These are phyloP conservation scores for Keiferia lycopersicella DNA, from an alignment of 2,888 invertebrate species.

Conservation along the genomic window DNA sequence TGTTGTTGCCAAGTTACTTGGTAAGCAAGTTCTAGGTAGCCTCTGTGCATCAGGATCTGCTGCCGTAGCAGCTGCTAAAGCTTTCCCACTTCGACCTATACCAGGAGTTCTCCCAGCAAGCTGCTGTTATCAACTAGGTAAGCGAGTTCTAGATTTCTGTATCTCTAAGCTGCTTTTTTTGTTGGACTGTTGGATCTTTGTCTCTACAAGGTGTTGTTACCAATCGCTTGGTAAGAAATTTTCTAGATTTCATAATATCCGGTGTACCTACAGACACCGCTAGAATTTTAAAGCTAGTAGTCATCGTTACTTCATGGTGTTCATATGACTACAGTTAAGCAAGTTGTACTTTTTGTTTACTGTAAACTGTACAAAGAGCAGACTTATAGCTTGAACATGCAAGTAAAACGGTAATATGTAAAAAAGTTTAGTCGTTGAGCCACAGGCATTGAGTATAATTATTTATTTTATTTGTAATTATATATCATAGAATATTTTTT, in stretches of 20 bases:
- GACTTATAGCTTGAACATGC: too few relatives aligned
- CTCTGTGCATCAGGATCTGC: conserved; percentile 55
- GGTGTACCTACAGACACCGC: too few relatives aligned
- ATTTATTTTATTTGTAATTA: conserved; percentile 1
- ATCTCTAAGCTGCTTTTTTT: too few relatives aligned
- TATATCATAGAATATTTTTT: neutral
- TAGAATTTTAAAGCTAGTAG: too few relatives aligned
- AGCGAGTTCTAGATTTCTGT: too few relatives aligned
- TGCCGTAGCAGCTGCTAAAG: conserved; percentile 90
- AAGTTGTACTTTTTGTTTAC: too few relatives aligned
- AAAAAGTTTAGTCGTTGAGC: neutral
- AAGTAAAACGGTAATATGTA: neutral
- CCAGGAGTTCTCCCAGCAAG: conserved; percentile 90
- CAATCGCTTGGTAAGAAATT: conserved; percentile 90
- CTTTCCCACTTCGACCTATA: conserved; percentile 92
- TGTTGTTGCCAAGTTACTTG: conserved; percentile 93
- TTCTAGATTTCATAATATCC: too few relatives aligned
- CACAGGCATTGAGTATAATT: neutral
- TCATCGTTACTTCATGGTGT: too few relatives aligned
- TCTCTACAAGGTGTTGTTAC: conserved; percentile 90
- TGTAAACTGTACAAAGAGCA: neutral
- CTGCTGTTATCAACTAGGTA: too few relatives aligned
- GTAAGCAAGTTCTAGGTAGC: conserved; percentile 79
- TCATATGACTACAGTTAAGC: too few relatives aligned
- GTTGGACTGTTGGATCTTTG: too few relatives aligned